Percentiles rank a stretch among this genome's conserved stretches.
These are phyloP conservation scores for Aphrophora alni DNA, from an alignment of 2,888 invertebrate genomes.

Conservation along the genomic window DNA sequence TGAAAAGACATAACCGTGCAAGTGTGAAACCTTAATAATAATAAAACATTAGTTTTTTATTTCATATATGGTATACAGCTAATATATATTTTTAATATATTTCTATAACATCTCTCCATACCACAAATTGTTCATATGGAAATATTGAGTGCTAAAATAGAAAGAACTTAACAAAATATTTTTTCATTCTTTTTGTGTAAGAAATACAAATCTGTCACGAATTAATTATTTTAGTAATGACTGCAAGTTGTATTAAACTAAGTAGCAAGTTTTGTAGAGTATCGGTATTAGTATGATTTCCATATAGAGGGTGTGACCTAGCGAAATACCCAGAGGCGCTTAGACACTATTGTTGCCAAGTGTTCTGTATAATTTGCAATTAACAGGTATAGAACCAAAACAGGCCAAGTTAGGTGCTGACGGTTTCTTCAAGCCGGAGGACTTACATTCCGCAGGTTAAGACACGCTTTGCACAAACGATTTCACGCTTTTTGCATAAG, in stretches of 20 bases:
- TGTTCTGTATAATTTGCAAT: slow-evolving; percentile 5
- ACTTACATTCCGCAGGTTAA: not conserved
- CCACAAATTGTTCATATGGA: no score
- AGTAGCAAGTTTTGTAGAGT: not conserved
- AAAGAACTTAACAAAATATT: no score
- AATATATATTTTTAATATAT: no score
- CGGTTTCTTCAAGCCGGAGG: not conserved
- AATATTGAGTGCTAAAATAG: no score
- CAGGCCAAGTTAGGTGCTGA: not conserved
- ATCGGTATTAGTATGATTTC: not conserved
- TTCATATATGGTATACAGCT: no score
- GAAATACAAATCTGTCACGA: not conserved
- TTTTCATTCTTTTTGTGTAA: no score
- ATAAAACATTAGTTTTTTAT: no score
- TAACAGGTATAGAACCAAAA: slow-evolving; percentile 4
- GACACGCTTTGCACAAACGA: not conserved
- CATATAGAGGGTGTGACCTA: not conserved
- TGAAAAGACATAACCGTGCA: no score
- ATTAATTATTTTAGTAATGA: not conserved
- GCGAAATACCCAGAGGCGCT: not conserved
- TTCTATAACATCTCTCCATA: no score
- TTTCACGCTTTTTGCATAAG: slow-evolving; percentile 26
- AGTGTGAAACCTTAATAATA: no score
- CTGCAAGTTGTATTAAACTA: not conserved
- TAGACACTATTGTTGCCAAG: not conserved